Base-by-base conservation (phyloP, 2,888 invertebrate genomes). In the Labia minor region DNA sequence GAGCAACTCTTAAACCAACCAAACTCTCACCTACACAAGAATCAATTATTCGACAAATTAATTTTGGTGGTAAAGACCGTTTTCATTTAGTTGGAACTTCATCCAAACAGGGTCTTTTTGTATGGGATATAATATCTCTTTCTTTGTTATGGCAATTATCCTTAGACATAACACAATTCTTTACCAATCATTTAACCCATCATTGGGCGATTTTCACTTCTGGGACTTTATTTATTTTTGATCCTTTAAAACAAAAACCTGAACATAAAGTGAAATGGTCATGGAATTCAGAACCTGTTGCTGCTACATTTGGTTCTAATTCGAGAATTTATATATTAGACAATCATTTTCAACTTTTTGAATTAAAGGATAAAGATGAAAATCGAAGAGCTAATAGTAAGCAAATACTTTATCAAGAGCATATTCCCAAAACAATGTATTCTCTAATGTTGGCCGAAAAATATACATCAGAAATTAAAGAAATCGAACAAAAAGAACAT, bases 91-190 rank as follows among this genome's bases (percentile, higher is more conserved):
- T 62, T 71, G 73, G 65, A 72, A 73, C 37, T 71, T 73, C 69
- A 70, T 49, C 3, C 49, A 49, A 14, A 14, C 49, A 49, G 14
- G 49, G 84, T 68, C 72, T 90, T 8, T 83, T 82, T 1, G 86
- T 88, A 1, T 90, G 90, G 90, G 87, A 89, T 78, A 77, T 89
- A 16, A 76, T 88, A 65, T 86, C 86, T 0, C 77, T 88, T n/a
- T 81, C 84, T 19, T 79, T 90, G 65, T 79, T 81, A 21, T 91
- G 91, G 90, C 81, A 80, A 64, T 87, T 89, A 1, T 77, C 80
- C 14, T 69, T 85, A 11, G 75, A 77, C 37, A 76, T 83, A 1
- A 73, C 77, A 11, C 75, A 80, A 61, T 74, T 87, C 37, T 75
- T 82, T 6, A 77, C 81, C 11, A 90, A 91, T 14, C 49, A 49